Base-by-base conservation (phyloP, 2,797 vertebrate species). In the Sphenopsis melanotis region DNA sequence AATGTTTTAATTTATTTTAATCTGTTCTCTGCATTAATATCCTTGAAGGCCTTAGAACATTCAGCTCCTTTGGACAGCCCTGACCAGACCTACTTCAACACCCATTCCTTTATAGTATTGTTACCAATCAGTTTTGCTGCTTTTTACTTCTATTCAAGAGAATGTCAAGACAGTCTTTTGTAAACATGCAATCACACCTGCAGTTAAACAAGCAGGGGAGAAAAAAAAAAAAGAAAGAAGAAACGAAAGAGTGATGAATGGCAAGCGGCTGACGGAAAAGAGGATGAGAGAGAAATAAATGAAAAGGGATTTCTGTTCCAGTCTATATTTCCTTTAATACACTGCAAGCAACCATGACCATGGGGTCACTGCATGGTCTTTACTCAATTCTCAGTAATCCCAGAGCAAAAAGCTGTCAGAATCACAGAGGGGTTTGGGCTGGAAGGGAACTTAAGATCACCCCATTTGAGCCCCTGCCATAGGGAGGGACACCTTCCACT, bases 101-200 rank as follows among this genome's bases (percentile, higher is more conserved):
- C 8, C 29, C 30, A 27, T 16, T 66, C 37, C 36, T 63, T 32
- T 46, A 14, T 2, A 68, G 56, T 27, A 46, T 44, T 53, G 30
- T 15, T 55, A 88, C 57, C 61, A 59, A 50, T 61, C 70, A 76
- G 59, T 78, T 91, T 70, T 89, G 70, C 66, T 93, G 74, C 61
- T 94, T 95, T 91, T 80, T 20, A 85, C 11, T 56, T 66, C 41
- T 71, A 42, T 10, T 93, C 34, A 72, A 81, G 39, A 79, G 47
- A 83, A 89, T 10, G 12, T 42, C 81, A 78, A 47, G 32, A 47
- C 17, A 75, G 21, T 20, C 17, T 78, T 97, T 91, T 93, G 91
- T 84, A 96, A 97, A 95, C 90, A 94, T 94, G 95, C 94, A 97
- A 97, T 86, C 75, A 77, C 81, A 96, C 86, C 85, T 91, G 77